A percentile compares a stretch with the other conserved stretches of the same genome.
phyloP scores from a whole-genome alignment of 2,888 invertebrate species.

The Megaustenia siamemsis region DNA sequence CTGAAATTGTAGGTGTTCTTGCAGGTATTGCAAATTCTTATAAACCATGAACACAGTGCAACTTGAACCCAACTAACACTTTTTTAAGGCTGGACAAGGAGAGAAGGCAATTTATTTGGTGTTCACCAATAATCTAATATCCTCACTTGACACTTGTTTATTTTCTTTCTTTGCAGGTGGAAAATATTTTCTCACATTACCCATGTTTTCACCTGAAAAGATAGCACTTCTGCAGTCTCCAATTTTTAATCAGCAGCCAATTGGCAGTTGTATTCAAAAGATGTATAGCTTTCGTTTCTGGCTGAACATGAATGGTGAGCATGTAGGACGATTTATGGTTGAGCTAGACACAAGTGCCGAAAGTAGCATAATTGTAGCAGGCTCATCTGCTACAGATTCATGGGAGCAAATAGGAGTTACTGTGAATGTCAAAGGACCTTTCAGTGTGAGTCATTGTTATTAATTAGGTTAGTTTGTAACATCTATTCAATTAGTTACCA shows the following conservation, averaged over 20 bases:
- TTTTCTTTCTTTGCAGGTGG: slow-evolving; percentile 13
- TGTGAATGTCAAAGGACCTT: not conserved
- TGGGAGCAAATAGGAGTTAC: slow-evolving; percentile 32
- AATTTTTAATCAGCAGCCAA: not conserved
- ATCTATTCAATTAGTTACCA: not conserved
- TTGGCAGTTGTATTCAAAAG: not conserved
- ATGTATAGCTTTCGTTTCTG: slow-evolving; percentile 4
- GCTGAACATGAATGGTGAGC: slow-evolving; percentile 10
- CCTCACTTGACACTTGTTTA: not conserved
- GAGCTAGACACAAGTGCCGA: not conserved
- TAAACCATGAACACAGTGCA: too few species aligned
- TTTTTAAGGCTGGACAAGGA: too few species aligned
- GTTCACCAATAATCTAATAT: too few species aligned
- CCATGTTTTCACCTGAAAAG: not conserved
- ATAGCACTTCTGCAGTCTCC: slow-evolving; percentile 19
- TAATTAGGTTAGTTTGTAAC: not conserved
- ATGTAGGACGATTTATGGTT: not conserved
- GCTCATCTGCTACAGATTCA: not conserved
- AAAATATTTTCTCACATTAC: slow-evolving; percentile 2
- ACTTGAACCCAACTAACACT: too few species aligned
- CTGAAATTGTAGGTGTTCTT: too few species aligned
- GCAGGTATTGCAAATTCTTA: too few species aligned
- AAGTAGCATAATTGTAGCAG: not conserved
- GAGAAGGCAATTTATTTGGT: too few species aligned
- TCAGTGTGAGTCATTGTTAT: not conserved